Evolutionary conservation across 2,797 vertebrate genomes (phyloP).

Genomic region (Danio jaintianensis): DNA sequence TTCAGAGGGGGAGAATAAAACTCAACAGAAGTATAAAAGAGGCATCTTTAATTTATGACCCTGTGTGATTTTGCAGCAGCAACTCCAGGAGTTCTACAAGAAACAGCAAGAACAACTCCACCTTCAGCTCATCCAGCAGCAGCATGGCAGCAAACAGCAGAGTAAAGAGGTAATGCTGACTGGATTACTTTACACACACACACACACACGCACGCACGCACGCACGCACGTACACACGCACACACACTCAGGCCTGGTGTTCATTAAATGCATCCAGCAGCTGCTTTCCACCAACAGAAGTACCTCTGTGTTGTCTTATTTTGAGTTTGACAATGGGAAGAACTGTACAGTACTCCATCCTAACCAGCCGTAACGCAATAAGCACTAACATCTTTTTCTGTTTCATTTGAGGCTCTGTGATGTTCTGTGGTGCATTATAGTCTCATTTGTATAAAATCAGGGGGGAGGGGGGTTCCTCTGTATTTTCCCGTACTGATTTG

Average conservation of each 20-base stretch:
- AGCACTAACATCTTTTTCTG: background rate
- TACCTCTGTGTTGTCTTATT: background rate
- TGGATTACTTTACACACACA: slow-evolving; percentile 60
- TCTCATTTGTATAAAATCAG: background rate
- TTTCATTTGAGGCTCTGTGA: background rate
- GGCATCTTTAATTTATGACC: slow-evolving; percentile 36
- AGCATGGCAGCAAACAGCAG: slow-evolving; percentile 99
- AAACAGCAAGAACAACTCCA: slow-evolving; percentile 99
- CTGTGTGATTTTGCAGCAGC: slow-evolving; percentile 86
- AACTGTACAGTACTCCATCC: background rate
- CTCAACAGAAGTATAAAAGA: background rate
- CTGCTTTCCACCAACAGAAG: slow-evolving; percentile 29
- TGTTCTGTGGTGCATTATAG: background rate
- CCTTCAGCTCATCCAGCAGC: slow-evolving; percentile 98
- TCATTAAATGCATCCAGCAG: slow-evolving; percentile 31
- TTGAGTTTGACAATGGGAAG: slow-evolving; percentile 14
- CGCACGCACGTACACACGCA: slow-evolving; percentile 4
- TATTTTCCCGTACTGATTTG: background rate
- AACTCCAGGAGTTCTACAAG: slow-evolving; percentile 99
- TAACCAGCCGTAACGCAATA: background rate
- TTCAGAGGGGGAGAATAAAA: background rate
- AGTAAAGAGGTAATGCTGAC: slow-evolving; percentile 95
- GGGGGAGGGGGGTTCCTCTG: background rate
- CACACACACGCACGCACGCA: background rate
- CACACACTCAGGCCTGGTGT: slow-evolving; percentile 28